Evolutionary conservation across 2,113 vertebrate genomes (phyloP).

Genomic region (Gnathonemus echidnorhynchus): DNA sequence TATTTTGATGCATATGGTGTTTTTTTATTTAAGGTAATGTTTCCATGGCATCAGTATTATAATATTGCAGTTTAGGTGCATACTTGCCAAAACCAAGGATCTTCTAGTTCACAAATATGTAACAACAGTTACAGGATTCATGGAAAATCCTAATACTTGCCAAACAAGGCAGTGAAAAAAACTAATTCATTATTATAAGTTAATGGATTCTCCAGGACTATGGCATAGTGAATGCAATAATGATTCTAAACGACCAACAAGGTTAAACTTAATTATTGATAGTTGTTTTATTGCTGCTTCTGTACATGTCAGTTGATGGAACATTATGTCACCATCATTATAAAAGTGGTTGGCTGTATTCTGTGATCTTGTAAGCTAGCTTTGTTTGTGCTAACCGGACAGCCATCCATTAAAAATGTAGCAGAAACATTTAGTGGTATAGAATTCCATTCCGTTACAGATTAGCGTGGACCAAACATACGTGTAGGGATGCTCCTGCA

Average conservation of each 20-base stretch:
- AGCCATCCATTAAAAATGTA: slow-evolving; percentile 30
- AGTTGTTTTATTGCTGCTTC: slow-evolving; percentile 25
- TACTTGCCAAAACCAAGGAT: slow-evolving; percentile 13
- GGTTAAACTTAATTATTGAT: slow-evolving; percentile 37
- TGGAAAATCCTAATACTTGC: slow-evolving; percentile 51
- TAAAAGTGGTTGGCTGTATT: slow-evolving; percentile 28
- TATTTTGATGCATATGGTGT: background rate
- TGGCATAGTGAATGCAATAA: slow-evolving; percentile 11
- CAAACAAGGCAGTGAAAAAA: slow-evolving; percentile 35
- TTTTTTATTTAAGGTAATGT: background rate
- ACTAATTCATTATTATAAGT: slow-evolving; percentile 34
- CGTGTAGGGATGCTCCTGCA: slow-evolving; percentile 37
- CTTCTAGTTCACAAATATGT: slow-evolving; percentile 31
- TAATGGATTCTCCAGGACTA: slow-evolving; percentile 54
- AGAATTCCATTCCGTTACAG: slow-evolving; percentile 28
- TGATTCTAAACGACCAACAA: slow-evolving; percentile 33
- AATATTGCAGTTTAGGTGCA: slow-evolving; percentile 38
- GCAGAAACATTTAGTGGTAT: slow-evolving; percentile 24
- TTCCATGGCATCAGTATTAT: background rate
- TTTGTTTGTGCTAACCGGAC: slow-evolving; percentile 20
- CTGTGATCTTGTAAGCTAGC: slow-evolving; percentile 16
- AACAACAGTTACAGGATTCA: slow-evolving; percentile 33
- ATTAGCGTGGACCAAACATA: slow-evolving; percentile 22
- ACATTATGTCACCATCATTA: slow-evolving; percentile 34
- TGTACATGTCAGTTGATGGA: slow-evolving; percentile 28